phyloP scores from a whole-genome alignment of 2,113 vertebrate species.

The Sardina pilchardus region DNA sequence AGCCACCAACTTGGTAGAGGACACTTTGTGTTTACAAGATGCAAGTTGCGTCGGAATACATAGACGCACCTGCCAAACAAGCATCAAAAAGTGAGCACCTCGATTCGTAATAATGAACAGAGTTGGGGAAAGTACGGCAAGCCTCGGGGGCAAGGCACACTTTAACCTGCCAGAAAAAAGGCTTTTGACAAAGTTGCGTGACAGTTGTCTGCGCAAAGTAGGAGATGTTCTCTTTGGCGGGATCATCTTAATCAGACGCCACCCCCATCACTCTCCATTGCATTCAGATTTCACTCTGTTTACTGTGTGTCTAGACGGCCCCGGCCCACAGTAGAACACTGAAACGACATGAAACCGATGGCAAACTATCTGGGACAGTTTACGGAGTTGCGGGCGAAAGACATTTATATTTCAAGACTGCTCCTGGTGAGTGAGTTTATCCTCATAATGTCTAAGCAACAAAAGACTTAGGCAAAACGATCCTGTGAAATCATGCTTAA shows the following conservation, averaged over 20 bases:
- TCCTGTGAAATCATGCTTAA: background rate
- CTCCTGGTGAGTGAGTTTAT: background rate
- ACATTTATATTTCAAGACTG: slow-evolving; percentile 2
- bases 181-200: background rate
- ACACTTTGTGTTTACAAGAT: background rate
- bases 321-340: background rate
- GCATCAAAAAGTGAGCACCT: background rate
- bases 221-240: background rate
- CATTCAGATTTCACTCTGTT: background rate
- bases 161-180: background rate
- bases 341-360: background rate
- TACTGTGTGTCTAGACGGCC: background rate
- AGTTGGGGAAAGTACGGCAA: background rate
- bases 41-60: background rate
- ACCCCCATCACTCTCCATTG: background rate
- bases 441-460: background rate
- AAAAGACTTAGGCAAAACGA: background rate
- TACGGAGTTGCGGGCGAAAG: background rate
- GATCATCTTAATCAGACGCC: background rate
- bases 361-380: background rate
- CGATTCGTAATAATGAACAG: background rate
- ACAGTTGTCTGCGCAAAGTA: background rate
- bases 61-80: background rate
- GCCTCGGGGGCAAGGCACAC: background rate
- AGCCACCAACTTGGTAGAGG: background rate